A percentile compares a stretch with the other conserved stretches of the same genome.
Evolutionary conservation across 1,140 invertebrate genomes (phyloP).

Genomic region (Thaumatotibia leucotreta): DNA sequence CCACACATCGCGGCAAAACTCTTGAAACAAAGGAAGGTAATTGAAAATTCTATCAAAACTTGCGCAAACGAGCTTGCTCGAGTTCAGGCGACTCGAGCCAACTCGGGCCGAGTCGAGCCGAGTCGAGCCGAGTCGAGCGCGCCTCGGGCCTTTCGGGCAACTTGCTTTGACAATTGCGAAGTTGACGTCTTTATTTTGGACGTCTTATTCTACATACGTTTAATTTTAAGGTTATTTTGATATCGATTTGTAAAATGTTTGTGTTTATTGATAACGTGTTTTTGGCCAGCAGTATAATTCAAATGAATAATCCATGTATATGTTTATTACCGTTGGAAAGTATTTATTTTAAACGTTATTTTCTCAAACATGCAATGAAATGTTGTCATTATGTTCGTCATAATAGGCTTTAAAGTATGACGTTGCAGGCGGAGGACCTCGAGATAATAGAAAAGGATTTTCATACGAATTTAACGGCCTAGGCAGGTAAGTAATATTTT

Average conservation of each 20-base stretch:
- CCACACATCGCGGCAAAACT: conserved; percentile 30
- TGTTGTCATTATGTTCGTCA: too few relatives aligned
- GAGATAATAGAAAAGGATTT: too few relatives aligned
- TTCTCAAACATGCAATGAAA: too few relatives aligned
- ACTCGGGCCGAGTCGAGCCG: conserved; percentile 20
- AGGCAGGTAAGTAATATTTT: too few relatives aligned
- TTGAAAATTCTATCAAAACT: conserved; percentile 74
- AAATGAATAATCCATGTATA: too few relatives aligned
- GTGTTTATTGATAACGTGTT: too few relatives aligned
- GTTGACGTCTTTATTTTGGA: conserved; percentile 33
- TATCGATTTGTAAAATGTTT: conserved; percentile 23
- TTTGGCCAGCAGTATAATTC: too few relatives aligned
- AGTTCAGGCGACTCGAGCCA: conserved; percentile 27
- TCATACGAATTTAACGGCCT: too few relatives aligned
- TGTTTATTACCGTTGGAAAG: too few relatives aligned
- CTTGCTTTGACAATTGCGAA: conserved; percentile 38
- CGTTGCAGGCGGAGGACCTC: too few relatives aligned
- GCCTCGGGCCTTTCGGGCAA: conserved; percentile 18
- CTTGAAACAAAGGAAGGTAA: conserved; percentile 67
- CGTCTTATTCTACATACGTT: conserved; percentile 28
- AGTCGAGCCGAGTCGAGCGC: conserved; percentile 35
- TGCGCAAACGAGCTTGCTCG: conserved; percentile 43
- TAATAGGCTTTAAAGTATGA: too few relatives aligned
- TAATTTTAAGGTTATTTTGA: conserved; percentile 23
- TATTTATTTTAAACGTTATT: too few relatives aligned